A percentile compares a stretch with the other conserved stretches of the same genome.
These are phyloP conservation scores for Dysidea cf. avara DNA, from an alignment of 37 sponge, comb jelly and placozoan species.

Conservation along the genomic window DNA sequence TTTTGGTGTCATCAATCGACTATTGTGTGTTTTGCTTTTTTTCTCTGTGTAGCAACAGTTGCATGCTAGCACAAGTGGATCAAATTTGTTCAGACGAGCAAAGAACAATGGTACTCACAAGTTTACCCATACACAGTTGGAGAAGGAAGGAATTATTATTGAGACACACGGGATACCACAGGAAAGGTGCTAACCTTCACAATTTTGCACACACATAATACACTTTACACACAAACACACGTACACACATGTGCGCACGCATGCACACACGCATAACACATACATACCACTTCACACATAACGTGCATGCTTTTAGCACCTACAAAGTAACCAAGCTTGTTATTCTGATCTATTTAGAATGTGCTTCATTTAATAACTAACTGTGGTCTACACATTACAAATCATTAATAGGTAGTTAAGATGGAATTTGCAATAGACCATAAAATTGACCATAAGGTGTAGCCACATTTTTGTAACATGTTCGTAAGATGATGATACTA, in stretches of 20 bases:
- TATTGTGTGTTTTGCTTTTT: not conserved
- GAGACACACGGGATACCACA: conserved; percentile 77
- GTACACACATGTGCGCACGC: not conserved
- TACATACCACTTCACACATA: not conserved
- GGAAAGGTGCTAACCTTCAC: conserved; percentile 38
- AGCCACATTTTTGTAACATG: too few relatives aligned
- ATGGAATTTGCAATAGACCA: too few relatives aligned
- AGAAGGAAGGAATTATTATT: conserved; percentile 80
- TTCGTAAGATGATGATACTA: too few relatives aligned
- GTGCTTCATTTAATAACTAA: too few relatives aligned
- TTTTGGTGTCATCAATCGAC: too few relatives aligned
- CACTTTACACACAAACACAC: not conserved
- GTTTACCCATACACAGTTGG: conserved; percentile 71
- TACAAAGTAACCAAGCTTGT: too few relatives aligned
- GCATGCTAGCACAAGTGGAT: not conserved
- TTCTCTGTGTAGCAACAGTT: conserved; percentile 7
- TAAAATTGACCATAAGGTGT: too few relatives aligned
- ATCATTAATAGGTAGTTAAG: too few relatives aligned
- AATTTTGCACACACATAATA: not conserved
- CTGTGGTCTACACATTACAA: too few relatives aligned
- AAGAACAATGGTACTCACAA: conserved; percentile 45
- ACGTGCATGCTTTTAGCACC: too few relatives aligned
- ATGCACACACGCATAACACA: not conserved
- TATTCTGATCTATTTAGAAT: too few relatives aligned
- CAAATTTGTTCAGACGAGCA: not conserved